Evolutionary conservation across 2,888 invertebrate species (phyloP), one percentile per base, ranked within the genome.

Genomic region (Thecocarcelia acutangulata): DNA sequence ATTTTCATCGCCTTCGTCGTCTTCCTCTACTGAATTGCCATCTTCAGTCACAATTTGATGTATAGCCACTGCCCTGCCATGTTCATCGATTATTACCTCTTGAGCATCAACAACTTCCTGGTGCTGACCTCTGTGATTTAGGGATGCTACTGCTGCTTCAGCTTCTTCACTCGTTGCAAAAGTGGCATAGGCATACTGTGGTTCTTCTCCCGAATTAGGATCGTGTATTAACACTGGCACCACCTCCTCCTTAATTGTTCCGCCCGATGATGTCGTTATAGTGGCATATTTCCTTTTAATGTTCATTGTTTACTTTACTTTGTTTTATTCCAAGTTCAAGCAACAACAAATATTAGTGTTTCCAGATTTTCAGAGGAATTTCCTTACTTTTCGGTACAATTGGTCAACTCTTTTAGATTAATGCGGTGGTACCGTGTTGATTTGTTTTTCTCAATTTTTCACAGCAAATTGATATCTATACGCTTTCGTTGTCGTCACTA

Each of bases 1-100:
- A 24, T 84, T 84, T 50, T 89, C 87, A 11, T 89, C 88, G 4
- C 87, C 87, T 0, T 86, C 84, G 28, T 89, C 89, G 8, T 88
- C 88, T 66, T 87, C 87, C 40, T 88, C 86, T 0, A 86, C 88
- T 1, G 87, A 85, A 59, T 83, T 79, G 52, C 85, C 88, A 61
- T 88, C 88, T 28, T 84, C 84, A 1, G 80, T 75, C 0, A 89
- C 88, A 72, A 89, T 73, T 40, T 89, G 87, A 54, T 88, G 88
- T 83, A 89, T 74, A 0, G 88, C 87, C 40, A 89, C 86, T 1
- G 89, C 86, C 61, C 87, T 88, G 1, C 89, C 88, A 54, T 89
- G 86, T 80, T 89, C 89, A 81, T 90, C 89, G 44, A 90, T 90
- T 13, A 90, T 89, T 56, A 90, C 89, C 81, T 88, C 89, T 48